A percentile compares a stretch with the other conserved stretches of the same genome.
phyloP scores from a whole-genome alignment of 2,113 vertebrate genomes.

The Strix aluco region DNA sequence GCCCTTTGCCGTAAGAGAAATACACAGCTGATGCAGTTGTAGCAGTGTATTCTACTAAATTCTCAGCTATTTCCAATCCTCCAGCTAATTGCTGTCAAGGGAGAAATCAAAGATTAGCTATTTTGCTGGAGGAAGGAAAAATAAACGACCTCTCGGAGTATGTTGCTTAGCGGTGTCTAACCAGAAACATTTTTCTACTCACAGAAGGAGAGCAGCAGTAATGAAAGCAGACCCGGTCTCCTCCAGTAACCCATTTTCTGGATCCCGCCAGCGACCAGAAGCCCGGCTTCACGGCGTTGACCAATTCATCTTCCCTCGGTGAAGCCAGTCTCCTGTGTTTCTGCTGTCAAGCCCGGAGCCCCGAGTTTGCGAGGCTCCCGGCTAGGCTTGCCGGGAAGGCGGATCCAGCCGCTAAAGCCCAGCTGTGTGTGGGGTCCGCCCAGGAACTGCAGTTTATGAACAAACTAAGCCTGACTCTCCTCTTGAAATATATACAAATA shows the following conservation, averaged over 20 bases:
- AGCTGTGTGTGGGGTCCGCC: conserved; percentile 84
- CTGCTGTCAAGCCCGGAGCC: conserved; percentile 46
- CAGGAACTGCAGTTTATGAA: conserved; percentile 75
- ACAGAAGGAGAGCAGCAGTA: conserved; percentile 78
- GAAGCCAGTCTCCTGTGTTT: background rate
- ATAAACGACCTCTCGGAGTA: background rate
- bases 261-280: background rate
- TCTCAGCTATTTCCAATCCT: conserved; percentile 30
- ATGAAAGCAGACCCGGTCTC: conserved; percentile 18
- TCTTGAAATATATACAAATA: conserved; percentile 59
- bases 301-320: conserved; percentile 5
- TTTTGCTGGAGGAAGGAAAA: conserved; percentile 42
- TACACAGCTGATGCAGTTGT: background rate
- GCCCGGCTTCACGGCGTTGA: conserved; percentile 20
- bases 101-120: background rate
- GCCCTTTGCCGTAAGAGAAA: conserved; percentile 10
- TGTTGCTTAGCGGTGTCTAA: background rate
- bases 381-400: conserved; percentile 64
- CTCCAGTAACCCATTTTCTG: conserved; percentile 74
- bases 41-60: background rate
- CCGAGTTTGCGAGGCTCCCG: conserved; percentile 35
- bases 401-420: conserved; percentile 86
- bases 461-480: conserved; percentile 49
- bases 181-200: conserved; percentile 67
- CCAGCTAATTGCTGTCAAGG: conserved; percentile 21